Evolutionary conservation across 2,113 vertebrate genomes (phyloP), one percentile per base, ranked within the genome.

Genomic region (Caracal caracal): DNA sequence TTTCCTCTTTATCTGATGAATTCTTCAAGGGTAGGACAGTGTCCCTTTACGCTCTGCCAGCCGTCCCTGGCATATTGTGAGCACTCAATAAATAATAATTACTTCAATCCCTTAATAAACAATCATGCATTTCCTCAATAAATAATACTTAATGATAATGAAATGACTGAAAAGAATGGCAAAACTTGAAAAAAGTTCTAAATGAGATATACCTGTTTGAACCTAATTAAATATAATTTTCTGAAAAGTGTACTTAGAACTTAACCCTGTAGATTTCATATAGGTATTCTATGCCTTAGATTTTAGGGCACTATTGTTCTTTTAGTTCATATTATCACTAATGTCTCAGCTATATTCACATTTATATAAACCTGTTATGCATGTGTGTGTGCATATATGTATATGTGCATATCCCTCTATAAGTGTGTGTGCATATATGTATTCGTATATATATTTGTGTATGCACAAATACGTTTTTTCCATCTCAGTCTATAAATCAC

Each of bases 21-120:
- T 84, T 92, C 17, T 89, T 96, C 87, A 95, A 95, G 68, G 40
- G 43, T 12, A 83, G 10, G 15, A 84, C 22, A 43, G 22, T 95
- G 40, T 81, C 35, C 15, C 68, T 96, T 95, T 87, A 85, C 92
- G 79, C 56, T 90, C 49, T 33, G 73, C 40, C 40, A 89, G 79
- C n/a, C 1, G 0, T 96, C 68, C 88, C 75, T 92, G 47, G 78
- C 66, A 89, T 24, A 90, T 20, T 85, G 90, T 68, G 35, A 75
- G 3, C 40, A 87, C 63, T 89, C 83, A 97, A 47, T 89, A 96
- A 97, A 92, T 93, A 96, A 96, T 71, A 93, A 93, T 96, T 95
- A 92, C 78, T 88, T 93, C 37, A 82, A 68, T 68, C 56, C 24
- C 24, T 96, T 87, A 87, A 92, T 91, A 95, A 95, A 75, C 79